A percentile compares a stretch with the other conserved stretches of the same genome.
Conservation (phyloP, 2,113 vertebrate species). For the Cebidichthys violaceus region DNA sequence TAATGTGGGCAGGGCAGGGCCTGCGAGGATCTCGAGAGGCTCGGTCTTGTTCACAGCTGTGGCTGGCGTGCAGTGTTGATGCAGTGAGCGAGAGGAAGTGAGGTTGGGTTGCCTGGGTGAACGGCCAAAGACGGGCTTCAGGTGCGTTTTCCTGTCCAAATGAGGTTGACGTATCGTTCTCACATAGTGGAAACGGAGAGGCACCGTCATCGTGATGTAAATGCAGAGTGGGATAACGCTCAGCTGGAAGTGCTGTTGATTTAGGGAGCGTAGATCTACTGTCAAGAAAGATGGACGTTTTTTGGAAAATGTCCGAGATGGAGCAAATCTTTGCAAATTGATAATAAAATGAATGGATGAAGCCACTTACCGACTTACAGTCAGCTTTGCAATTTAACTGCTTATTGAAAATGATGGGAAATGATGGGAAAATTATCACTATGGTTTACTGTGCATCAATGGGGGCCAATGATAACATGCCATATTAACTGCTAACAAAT, state of each 20-base stretch:
- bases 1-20: constrained; percentile 40
- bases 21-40: constrained; percentile 37
- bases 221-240: constrained; percentile 6
- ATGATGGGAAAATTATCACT: constrained; percentile 19
- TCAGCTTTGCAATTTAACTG: not conserved
- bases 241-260: constrained; percentile 12
- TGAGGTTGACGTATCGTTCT: constrained; percentile 54
- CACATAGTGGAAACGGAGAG: constrained; percentile 23
- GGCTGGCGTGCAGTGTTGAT: constrained; percentile 49
- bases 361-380: not conserved
- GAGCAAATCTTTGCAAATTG: not conserved
- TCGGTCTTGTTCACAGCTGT: constrained; percentile 59
- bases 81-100: constrained; percentile 21
- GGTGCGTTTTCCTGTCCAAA: constrained; percentile 45
- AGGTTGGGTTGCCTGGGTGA: constrained; percentile 11
- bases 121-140: constrained; percentile 16
- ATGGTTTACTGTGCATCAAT: constrained; percentile 14
- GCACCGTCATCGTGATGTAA: constrained; percentile 38
- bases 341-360: constrained; percentile 1
- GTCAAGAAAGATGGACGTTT: not conserved
- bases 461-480: constrained; percentile 71
- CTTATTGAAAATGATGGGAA: constrained; percentile 21
- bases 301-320: not conserved
- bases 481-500: constrained; percentile 61
- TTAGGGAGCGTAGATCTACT: not conserved